phyloP scores from a whole-genome alignment of 2,888 invertebrate species.

The Catocala sponsa region DNA sequence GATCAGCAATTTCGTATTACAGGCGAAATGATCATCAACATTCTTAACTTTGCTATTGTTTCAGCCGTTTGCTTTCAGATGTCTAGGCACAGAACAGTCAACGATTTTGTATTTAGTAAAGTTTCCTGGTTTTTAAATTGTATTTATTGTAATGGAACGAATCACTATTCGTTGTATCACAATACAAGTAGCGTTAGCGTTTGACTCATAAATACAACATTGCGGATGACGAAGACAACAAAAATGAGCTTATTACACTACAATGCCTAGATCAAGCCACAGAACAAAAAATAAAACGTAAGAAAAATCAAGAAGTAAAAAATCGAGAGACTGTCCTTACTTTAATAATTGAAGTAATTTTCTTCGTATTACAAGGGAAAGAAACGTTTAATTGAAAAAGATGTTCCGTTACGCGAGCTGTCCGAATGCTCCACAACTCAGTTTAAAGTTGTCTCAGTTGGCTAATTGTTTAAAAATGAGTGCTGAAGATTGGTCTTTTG shows the following conservation, averaged over 20 bases:
- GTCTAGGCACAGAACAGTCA: too few species aligned
- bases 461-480: not conserved
- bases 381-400: slow-evolving; percentile 34
- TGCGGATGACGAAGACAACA: not conserved
- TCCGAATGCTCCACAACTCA: slow-evolving; percentile 20
- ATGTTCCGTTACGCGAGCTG: slow-evolving; percentile 20
- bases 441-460: slow-evolving; percentile 25
- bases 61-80: too few species aligned
- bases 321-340: slow-evolving; percentile 11
- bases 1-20: too few species aligned
- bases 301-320: not conserved
- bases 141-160: too few species aligned
- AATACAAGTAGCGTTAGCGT: not conserved
- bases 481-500: not conserved
- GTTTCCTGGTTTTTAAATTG: too few species aligned
- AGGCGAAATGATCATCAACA: too few species aligned
- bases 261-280: not conserved
- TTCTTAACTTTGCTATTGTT: too few species aligned
- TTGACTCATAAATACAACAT: slow-evolving; percentile 5
- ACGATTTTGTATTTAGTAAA: too few species aligned
- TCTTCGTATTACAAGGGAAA: slow-evolving; percentile 21
- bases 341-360: slow-evolving; percentile 30
- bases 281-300: not conserved
- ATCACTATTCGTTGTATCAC: too few species aligned
- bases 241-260: not conserved